Base-by-base conservation (phyloP, 2,888 invertebrate species). In the Strigamia maritima region DNA sequence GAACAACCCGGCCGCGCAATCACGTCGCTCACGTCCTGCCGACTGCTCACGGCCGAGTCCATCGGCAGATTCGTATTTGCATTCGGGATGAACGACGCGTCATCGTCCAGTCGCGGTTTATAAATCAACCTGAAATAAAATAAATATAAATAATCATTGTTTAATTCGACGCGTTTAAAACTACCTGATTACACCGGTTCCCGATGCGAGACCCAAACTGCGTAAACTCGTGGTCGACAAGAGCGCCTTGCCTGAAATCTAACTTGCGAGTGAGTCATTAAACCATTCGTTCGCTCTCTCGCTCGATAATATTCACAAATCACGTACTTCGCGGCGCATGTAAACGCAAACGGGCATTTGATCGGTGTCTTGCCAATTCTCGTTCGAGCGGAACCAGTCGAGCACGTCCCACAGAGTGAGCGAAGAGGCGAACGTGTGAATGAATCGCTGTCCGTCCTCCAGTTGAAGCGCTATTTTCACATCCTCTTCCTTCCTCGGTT, bases 401-500 rank as follows among this genome's bases (percentile, higher is more conserved):
- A 93, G 83, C 77, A 93, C 87, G 79, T 90, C 86, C 86, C 88
- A 89, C 4, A 93, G 84, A 26, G 88, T 88, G 78, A 84, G 84
- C 80, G 83, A 80, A 0, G 92, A 90, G 8, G 83, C 81, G 85
- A 92, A 93, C 75, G 89, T 88, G 0, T 89, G 90, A 80, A 88
- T 89, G 14, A 90, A 83, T 76, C 93, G 86, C 35, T 88, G 86
- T 84, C 95, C 94, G 87, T 90, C 90, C 86, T 93, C 93, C 76
- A 94, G 85, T 85, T 93, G 92, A 35, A 96, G 85, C 79, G 92
- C 92, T 82, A 97, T 88, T 10, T 90, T 90, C 7, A 96, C 92
- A 82, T 89, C 89, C 26, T 90, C 14, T 35, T 84, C 84, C 10
- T 81, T 81, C 54, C 94, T 89, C 80, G 88, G 89, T 82, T 88